Conservation (phyloP, 1,140 invertebrate genomes). For the Aphidius ervi region DNA sequence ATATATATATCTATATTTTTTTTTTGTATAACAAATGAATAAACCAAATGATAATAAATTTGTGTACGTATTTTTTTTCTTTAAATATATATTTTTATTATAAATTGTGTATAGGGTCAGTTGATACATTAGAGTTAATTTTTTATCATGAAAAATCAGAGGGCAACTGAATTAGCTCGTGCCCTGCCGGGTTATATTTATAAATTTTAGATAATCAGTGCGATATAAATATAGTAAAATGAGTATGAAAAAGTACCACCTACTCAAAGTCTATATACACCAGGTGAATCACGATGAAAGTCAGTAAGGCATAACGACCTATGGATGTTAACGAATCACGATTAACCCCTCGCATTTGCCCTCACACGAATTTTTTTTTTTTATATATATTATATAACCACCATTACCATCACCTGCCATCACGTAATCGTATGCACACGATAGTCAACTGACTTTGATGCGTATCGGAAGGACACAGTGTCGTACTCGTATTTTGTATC, state of each 20-base stretch:
- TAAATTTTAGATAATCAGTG: slow-evolving; percentile 33
- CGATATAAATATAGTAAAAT: slow-evolving; percentile 19
- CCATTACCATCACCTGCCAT: slow-evolving; percentile 37
- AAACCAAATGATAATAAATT: no score
- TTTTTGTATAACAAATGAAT: no score
- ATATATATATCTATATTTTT: no score
- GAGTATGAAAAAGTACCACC: slow-evolving; percentile 33
- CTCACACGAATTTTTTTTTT: neutral
- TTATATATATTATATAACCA: slow-evolving; percentile 16
- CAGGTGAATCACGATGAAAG: slow-evolving; percentile 53
- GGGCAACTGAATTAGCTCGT: slow-evolving; percentile 8
- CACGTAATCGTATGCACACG: slow-evolving; percentile 40
- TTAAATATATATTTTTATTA: no score
- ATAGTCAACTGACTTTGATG: slow-evolving; percentile 33
- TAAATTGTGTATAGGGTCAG: no score
- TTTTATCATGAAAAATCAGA: no score
- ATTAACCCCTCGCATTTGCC: slow-evolving; percentile 36
- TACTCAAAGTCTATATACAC: slow-evolving; percentile 41
- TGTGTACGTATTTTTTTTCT: no score
- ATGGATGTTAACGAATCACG: slow-evolving; percentile 38
- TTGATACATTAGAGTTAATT: no score
- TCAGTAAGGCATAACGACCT: slow-evolving; percentile 47
- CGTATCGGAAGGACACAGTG: slow-evolving; percentile 32
- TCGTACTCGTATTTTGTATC: slow-evolving; percentile 21
- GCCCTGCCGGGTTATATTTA: neutral